A percentile compares a stretch with the other conserved stretches of the same genome.
Evolutionary conservation across 2,888 invertebrate genomes (phyloP).

Genomic region (Papilio protenor): DNA sequence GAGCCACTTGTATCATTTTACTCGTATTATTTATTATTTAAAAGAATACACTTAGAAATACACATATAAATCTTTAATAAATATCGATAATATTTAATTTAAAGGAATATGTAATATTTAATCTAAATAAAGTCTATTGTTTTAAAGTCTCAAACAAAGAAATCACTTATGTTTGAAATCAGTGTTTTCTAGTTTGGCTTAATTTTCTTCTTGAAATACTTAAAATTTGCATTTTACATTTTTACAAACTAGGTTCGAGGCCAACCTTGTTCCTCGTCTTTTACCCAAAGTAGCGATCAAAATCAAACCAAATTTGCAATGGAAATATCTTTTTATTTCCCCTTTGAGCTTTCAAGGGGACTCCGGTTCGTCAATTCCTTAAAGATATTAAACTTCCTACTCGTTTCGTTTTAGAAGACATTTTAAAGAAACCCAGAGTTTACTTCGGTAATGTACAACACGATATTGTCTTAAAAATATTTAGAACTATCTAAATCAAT

Average conservation of each 20-base stretch:
- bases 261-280: slow-evolving; percentile 59
- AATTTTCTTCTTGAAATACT: slow-evolving; percentile 60
- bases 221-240: slow-evolving; percentile 58
- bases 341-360: slow-evolving; percentile 67
- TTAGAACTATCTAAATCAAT: background rate
- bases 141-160: background rate
- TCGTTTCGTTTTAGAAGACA: slow-evolving; percentile 34
- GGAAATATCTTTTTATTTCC: slow-evolving; percentile 70
- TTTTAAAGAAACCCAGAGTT: slow-evolving; percentile 27
- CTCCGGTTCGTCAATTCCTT: slow-evolving; percentile 65
- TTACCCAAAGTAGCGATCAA: slow-evolving; percentile 66
- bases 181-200: slow-evolving; percentile 46
- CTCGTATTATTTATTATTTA: background rate
- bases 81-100: background rate
- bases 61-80: background rate
- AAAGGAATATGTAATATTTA: too few relatives aligned
- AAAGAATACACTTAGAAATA: background rate
- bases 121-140: background rate
- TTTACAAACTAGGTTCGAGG: slow-evolving; percentile 53
- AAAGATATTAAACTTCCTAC: slow-evolving; percentile 49
- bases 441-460: background rate
- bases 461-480: background rate
- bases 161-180: slow-evolving; percentile 6
- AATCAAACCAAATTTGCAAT: slow-evolving; percentile 58
- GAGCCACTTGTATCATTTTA: slow-evolving; percentile 16